Base-by-base conservation (phyloP, 2,797 vertebrate genomes). In the Heliangelus exortis region DNA sequence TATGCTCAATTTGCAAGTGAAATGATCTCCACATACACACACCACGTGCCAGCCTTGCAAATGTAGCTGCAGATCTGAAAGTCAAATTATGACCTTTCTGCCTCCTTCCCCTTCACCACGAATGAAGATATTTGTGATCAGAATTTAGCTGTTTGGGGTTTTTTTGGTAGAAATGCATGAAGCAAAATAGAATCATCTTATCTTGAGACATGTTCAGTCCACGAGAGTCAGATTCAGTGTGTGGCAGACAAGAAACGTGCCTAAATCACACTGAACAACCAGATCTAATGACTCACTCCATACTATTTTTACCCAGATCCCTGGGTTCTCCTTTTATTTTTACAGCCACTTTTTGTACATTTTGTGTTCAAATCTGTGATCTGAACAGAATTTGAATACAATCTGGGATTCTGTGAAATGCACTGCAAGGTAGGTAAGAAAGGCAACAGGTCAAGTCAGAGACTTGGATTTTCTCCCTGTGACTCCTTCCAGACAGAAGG, bases 11-110 rank as follows among this genome's bases (percentile, higher is more conserved):
- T 96, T 95, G 82, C 95, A 95, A 94, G 90, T 78, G 54, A 93
- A 95, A 96, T 93, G 39, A 85, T 94, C 66, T 78, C 34, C 39
- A 55, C 61, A 68, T n/a, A 72, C 75, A 83, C 3, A 6, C 19
- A 92, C 26, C 71, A 84, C 81, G 79, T 54, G 63, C 62, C 92
- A 94, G 82, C 39, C 62, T 94, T 91, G 75, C 59, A 96, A 63
- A 90, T 86, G 73, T 84, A 95, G 84, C 2, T 73, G 63, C 53
- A 90, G 79, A 94, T 95, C 66, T 96, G 91, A 94, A 96, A 95
- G 93, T 90, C 91, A 96, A 93, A 95, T 96, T 90, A 47, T 87
- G 87, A 94, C 83, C 89, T 91, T 93, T 91, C 53, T 74, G 58
- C 29, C 55, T 96, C 45, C 55, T 58, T 87, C 53, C 14, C 43